Evolutionary conservation across 2,113 vertebrate genomes (phyloP).

Genomic region (Ageneiosus marmoratus): DNA sequence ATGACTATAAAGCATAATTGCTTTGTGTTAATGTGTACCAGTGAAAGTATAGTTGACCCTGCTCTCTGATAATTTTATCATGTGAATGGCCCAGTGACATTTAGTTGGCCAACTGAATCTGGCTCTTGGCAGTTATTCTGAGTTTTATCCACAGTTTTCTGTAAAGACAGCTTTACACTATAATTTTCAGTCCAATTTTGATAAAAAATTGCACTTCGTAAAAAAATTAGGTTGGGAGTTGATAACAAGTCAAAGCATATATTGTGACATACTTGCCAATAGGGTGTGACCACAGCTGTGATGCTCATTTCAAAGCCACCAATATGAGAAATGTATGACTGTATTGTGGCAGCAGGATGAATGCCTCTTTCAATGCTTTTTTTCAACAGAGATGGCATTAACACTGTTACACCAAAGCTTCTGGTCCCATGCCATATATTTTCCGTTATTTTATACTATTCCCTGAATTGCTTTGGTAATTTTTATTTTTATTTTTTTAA

Average conservation of each 20-base stretch:
- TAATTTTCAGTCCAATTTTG: neutral
- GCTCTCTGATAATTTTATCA: slow-evolving; percentile 5
- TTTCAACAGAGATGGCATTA: neutral
- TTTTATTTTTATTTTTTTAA: no score
- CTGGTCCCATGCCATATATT: no score
- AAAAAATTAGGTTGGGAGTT: neutral
- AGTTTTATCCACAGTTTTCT: neutral
- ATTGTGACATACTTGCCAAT: neutral
- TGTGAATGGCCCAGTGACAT: slow-evolving; percentile 28
- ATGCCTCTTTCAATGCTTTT: neutral
- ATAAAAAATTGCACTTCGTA: neutral
- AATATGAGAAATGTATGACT: neutral
- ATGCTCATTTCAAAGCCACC: neutral
- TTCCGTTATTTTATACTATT: no score
- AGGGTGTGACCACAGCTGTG: neutral
- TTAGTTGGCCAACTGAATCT: slow-evolving; percentile 13
- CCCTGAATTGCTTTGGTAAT: no score
- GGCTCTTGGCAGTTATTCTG: slow-evolving; percentile 8
- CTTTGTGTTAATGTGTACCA: slow-evolving; percentile 1
- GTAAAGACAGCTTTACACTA: neutral
- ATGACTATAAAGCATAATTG: slow-evolving; percentile 4
- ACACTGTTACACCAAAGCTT: no score
- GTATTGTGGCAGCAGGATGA: neutral
- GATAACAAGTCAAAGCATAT: neutral
- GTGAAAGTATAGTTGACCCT: slow-evolving; percentile 9